Conservation (phyloP, 1,140 invertebrate genomes). For the Drosophila serrata region DNA sequence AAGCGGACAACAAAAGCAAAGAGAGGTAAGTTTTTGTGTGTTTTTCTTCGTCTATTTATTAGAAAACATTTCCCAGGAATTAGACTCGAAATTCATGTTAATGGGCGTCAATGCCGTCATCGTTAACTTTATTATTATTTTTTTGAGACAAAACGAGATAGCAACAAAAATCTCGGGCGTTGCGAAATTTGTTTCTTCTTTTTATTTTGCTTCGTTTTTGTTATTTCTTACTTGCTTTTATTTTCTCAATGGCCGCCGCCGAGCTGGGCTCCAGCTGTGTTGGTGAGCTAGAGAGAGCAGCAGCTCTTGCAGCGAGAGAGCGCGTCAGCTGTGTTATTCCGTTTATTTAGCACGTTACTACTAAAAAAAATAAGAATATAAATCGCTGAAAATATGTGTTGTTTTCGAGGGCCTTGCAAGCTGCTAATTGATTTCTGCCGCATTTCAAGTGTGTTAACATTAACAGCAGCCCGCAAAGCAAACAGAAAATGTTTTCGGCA, state of each 20-base stretch:
- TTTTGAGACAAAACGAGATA: constrained; percentile 41
- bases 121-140: constrained; percentile 46
- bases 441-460: constrained; percentile 52
- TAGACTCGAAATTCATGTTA: constrained; percentile 33
- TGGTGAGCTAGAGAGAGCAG: constrained; percentile 29
- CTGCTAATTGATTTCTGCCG: constrained; percentile 66
- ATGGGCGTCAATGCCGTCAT: constrained; percentile 68
- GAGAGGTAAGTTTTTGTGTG: constrained; percentile 41
- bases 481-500: constrained; percentile 35
- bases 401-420: constrained; percentile 29
- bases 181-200: constrained; percentile 73
- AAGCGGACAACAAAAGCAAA: constrained; percentile 24
- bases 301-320: constrained; percentile 19
- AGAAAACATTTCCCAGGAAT: constrained; percentile 20
- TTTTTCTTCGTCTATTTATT: constrained; percentile 4
- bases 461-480: constrained; percentile 55
- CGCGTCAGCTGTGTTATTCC: constrained; percentile 67
- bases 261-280: constrained; percentile 46
- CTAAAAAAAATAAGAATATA: constrained; percentile 39
- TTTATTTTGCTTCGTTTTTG: constrained; percentile 58
- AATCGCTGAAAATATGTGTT: constrained; percentile 19
- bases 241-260: constrained; percentile 53
- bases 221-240: constrained; percentile 53
- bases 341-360: constrained; percentile 64
- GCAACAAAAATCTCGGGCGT: constrained; percentile 52